Evolutionary conservation across 2,888 invertebrate species (phyloP).

Genomic region (Scelioninae gen. 2): DNA sequence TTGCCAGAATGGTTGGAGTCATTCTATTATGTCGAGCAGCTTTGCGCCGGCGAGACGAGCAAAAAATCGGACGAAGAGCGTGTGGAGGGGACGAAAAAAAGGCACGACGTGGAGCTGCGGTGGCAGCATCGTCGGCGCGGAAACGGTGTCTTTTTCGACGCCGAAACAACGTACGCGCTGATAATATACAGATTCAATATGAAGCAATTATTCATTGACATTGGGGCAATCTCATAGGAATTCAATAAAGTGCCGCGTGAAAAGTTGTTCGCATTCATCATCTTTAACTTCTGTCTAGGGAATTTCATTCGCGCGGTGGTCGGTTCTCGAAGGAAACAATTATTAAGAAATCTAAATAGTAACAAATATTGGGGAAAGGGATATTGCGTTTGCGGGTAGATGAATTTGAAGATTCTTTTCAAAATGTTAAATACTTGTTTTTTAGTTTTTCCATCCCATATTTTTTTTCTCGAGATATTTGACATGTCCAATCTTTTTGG

Average conservation of each 20-base stretch:
- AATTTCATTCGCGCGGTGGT: conserved; percentile 17
- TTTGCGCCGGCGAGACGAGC: conserved; percentile 18
- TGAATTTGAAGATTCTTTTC: too few species aligned
- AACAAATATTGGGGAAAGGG: too few species aligned
- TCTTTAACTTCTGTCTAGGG: conserved; percentile 17
- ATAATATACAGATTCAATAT: conserved; percentile 49
- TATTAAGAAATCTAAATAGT: too few species aligned
- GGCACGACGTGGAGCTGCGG: too few species aligned
- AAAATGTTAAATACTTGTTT: too few species aligned
- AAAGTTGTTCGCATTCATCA: conserved; percentile 30
- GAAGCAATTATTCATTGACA: conserved; percentile 38
- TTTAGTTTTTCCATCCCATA: too few species aligned
- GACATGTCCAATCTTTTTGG: too few species aligned
- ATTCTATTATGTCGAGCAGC: conserved; percentile 59
- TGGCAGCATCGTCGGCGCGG: conserved; percentile 9
- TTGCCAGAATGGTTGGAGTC: conserved; percentile 49
- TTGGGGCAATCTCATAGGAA: conserved; percentile 43
- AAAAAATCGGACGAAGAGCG: conserved; percentile 22
- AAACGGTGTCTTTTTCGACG: conserved; percentile 13
- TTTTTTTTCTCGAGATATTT: too few species aligned
- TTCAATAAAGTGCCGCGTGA: conserved; percentile 35
- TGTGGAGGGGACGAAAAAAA: conserved; percentile 2
- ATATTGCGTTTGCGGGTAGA: too few species aligned
- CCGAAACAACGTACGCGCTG: too few species aligned
- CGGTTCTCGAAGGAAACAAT: conserved; percentile 7